These are phyloP conservation scores for Bombus turneri DNA, from an alignment of 1,140 invertebrate species.

Conservation along the genomic window DNA sequence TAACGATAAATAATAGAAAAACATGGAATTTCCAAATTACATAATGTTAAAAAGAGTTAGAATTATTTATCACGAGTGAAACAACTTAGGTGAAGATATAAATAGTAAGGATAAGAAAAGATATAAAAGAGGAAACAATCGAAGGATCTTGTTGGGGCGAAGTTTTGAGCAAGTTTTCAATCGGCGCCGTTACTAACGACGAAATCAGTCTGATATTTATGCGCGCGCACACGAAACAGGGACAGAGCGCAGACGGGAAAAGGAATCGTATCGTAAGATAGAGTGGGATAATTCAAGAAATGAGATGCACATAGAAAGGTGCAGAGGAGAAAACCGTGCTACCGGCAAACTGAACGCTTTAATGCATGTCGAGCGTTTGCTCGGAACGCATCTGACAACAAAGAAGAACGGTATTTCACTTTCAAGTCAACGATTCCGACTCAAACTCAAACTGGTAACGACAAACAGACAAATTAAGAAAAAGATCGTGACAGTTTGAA, in stretches of 20 bases:
- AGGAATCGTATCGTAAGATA: conserved; percentile 8
- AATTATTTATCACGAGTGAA: background rate
- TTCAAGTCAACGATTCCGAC: background rate
- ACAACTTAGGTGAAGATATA: background rate
- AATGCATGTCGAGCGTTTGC: conserved; percentile 59
- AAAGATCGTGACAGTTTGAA: background rate
- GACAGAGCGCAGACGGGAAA: background rate
- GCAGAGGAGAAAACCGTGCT: conserved; percentile 58
- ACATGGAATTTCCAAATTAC: background rate
- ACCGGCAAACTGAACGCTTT: conserved; percentile 44
- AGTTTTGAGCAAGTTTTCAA: background rate
- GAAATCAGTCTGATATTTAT: background rate
- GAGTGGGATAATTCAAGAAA: conserved; percentile 15
- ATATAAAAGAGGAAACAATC: background rate
- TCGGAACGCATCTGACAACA: conserved; percentile 29
- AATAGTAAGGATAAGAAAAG: background rate
- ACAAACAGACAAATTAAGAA: background rate
- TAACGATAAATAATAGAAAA: background rate
- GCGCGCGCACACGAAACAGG: conserved; percentile 4
- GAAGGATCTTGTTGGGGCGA: background rate
- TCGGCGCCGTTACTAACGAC: background rate
- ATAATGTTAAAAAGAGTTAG: background rate
- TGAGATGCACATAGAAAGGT: conserved; percentile 56
- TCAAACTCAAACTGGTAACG: background rate
- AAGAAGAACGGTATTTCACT: background rate